Evolutionary conservation across 2,113 vertebrate genomes (phyloP), one percentile per base, ranked within the genome.

Genomic region (Cyanoderma ruficeps): DNA sequence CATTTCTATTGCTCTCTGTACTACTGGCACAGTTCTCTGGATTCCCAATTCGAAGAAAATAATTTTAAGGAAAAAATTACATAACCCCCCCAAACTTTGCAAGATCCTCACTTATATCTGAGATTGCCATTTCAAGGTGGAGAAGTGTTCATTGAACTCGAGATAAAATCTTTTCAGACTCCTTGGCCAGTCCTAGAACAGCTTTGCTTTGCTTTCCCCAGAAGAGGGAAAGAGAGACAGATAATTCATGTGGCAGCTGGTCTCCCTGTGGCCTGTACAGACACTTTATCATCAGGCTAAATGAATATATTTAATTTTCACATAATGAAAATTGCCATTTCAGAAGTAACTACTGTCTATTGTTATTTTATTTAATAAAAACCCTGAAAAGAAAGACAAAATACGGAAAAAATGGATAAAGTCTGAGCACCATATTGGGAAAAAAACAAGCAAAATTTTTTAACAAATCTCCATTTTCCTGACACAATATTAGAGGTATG

Each of bases 291-390:
- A 93, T 84, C 75, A 85, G 35, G 55, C 52, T 83, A 90, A 78
- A 81, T 86, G 44, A 92, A 82, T 88, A 56, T 22, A 90, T 87
- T 96, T 61, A 76, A 81, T 42, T 94, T 93, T 53, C 82, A 82
- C 33, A 71, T 60, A 87, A 94, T 87, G 87, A 76, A 90, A 89
- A 93, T 63, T 79, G 52, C 20, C 50, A 67, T 47, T 88, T 70
- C 25, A 60, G 46, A 57, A 96, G 90, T 89, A 93, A 83, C 44
- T 4, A 47, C 35, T 50, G 19, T 25, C 84, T 69, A 46, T 22
- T 69, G 71, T 72, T 65, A 71, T 76, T 85, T 69, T 76, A 61
- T 50, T 84, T 52, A 91, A 72, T 50, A 80, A 90, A 44, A 88
- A 88, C 8, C 18, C 25, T 39, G 39, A 61, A 61, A 28, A 75